Base-by-base conservation (phyloP, 2,888 invertebrate species). In the Drosophila engyochracea region DNA sequence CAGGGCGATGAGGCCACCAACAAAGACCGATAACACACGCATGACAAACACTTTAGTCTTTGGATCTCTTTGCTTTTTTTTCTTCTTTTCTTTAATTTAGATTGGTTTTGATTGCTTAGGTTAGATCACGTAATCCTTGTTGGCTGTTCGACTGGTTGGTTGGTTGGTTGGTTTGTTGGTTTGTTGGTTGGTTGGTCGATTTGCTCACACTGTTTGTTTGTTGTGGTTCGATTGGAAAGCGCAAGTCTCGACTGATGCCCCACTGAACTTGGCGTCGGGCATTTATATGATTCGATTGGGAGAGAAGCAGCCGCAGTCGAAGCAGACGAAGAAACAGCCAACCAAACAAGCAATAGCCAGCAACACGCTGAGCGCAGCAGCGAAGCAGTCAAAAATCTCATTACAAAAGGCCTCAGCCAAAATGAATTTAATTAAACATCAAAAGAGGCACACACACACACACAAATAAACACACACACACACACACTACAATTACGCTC, bases 121-220 rank as follows among this genome's bases (percentile, higher is more conserved):
- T 66, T 65, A 60, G 64, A 74, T 70, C 71, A 96, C 90, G 80
- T 91, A 87, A 91, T 89, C 91, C 91, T 86, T 83, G 68, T 77
- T 70, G 72, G 55, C n/a, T 22, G 19, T 37, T 28, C 7, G 37
- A 55, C 64, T 71, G 65, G 10, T 37, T 19, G 35, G 41, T 52
- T 71, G 65, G 19, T 37, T n/a, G 33, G 41, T 52, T 71, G 60
- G 19, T 37, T n/a, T 30, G 41, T 52, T 71, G 33, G 41, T 52
- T 71, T 57, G 19, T 37, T n/a, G 28, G 41, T 52, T 71, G 65
- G 19, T 37, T 19, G 35, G 41, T 52, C 35, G 31, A 31, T 9
- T 33, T 16, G 52, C 61, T 41, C 35, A 25, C 55, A 39, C 39
- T 39, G n/a, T 39, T 39, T 64, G 64, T 33, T 47, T 57, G 58